Base-by-base conservation (phyloP, 2,113 vertebrate species). In the Raphicerus campestris region DNA sequence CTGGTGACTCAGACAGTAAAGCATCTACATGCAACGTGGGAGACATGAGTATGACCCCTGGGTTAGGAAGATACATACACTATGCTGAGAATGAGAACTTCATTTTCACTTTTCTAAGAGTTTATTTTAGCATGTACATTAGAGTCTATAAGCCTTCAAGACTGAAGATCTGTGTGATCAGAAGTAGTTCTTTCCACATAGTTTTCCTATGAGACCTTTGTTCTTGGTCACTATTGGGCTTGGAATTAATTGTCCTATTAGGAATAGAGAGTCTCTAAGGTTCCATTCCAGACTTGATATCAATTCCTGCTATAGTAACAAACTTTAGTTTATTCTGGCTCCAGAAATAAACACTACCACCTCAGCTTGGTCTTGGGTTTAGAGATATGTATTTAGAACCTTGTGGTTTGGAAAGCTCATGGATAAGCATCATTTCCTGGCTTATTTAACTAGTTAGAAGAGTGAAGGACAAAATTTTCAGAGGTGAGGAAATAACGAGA, bases 401-500 rank as follows among this genome's bases (percentile, higher is more conserved):
- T 17, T 13, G 35, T 56, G 14, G 49, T 91, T 86, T 80, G 39
- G 53, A 63, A 93, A 92, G 14, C 22, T 56, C 24, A 88, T 49
- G 56, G 6, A 19, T 39, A 58, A 78, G 24, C 30, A 35, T 4
- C 45, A 56, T 20, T 85, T 56, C 19, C 73, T 13, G 45, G n/a
- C 11, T 56, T 66, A 42, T 47, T 30, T 80, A 89, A 80, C 6
- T 78, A 55, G 30, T n/a, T 19, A 53, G n/a, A 91, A 91, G 58
- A 35, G 19, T 45, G 24, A 93, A 86, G 13, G 11, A 66, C 32
- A 84, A 55, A 61, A 24, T 87, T 93, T 95, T 47, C 30, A 89
- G 17, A 94, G 88, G 66, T 63, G 35, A 95, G 78, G 2, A 93
- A n/a, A 88, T 70, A 61, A 87, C 24, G 16, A 91, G 6, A 42